These are phyloP conservation scores for Halictus quadricinctus DNA, from an alignment of 2,888 invertebrate species.

Conservation along the genomic window DNA sequence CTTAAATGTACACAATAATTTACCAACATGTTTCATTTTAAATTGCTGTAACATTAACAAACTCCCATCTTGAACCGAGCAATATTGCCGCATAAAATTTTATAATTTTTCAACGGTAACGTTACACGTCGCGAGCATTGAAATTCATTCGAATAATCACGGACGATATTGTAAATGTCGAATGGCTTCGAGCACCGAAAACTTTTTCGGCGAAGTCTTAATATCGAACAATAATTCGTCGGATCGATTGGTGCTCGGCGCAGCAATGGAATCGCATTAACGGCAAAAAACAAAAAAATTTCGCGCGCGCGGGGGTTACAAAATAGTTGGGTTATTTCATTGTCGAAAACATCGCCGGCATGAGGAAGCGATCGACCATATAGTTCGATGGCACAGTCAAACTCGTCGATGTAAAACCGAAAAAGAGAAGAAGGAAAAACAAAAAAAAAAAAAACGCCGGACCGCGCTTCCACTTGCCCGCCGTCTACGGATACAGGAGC, in stretches of 20 bases:
- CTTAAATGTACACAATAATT: too few species aligned
- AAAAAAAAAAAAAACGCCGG: neutral
- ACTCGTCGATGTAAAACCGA: conserved; percentile 9
- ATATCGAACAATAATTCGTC: neutral
- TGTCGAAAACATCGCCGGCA: neutral
- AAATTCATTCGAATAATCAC: neutral
- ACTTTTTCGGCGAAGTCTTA: neutral
- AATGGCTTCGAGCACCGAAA: neutral
- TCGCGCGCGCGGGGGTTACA: neutral
- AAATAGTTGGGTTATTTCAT: neutral
- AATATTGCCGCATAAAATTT: neutral
- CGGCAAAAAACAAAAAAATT: neutral
- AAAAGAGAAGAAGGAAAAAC: conserved; percentile 14
- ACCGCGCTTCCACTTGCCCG: conserved; percentile 45
- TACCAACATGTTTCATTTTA: too few species aligned
- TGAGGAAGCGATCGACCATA: neutral
- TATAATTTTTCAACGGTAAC: neutral
- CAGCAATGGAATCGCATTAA: neutral
- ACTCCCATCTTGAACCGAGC: too few species aligned
- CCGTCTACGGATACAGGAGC: conserved; percentile 61
- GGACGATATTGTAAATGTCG: neutral
- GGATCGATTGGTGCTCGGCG: neutral
- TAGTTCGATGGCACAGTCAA: neutral
- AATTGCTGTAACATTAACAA: too few species aligned
- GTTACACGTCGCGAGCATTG: neutral